A percentile compares a stretch with the other conserved stretches of the same genome.
phyloP scores from a whole-genome alignment of 2,888 invertebrate species.

The Seira sanloemensis region DNA sequence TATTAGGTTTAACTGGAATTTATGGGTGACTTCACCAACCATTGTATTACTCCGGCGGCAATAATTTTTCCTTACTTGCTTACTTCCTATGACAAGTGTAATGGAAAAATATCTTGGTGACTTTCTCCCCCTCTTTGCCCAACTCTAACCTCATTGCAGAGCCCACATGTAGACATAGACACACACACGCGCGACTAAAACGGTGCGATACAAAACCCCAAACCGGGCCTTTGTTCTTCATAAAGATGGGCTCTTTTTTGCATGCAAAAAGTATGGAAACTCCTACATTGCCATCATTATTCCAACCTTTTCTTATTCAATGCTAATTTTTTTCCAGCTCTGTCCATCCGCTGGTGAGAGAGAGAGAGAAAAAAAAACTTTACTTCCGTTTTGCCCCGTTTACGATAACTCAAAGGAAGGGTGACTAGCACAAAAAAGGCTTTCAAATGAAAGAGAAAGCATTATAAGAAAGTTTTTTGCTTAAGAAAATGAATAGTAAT shows the following conservation, averaged over 20 bases:
- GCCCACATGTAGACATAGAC: background rate
- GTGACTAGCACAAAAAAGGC: background rate
- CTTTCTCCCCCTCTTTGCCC: conserved; percentile 31
- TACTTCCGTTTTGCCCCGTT: background rate
- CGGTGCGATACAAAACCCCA: no score
- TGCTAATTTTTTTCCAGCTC: background rate
- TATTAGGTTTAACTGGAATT: conserved; percentile 73
- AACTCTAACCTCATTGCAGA: background rate
- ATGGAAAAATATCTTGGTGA: conserved; percentile 73
- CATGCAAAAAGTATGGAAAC: conserved; percentile 6
- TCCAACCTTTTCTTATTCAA: background rate
- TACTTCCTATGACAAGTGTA: conserved; percentile 72
- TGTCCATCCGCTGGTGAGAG: conserved; percentile 6
- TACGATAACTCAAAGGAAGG: conserved; percentile 15
- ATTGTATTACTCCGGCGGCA: conserved; percentile 69
- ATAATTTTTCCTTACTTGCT: conserved; percentile 73
- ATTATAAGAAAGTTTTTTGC: conserved; percentile 25
- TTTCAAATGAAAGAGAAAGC: background rate
- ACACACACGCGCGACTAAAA: background rate
- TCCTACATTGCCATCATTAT: background rate
- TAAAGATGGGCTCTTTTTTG: background rate
- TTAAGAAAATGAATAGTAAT: conserved; percentile 46
- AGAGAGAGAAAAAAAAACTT: background rate
- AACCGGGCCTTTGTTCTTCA: conserved; percentile 9
- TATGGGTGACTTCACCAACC: conserved; percentile 73